Conservation (phyloP, 2,888 invertebrate species). For the Coronaproctus castanopsis region DNA sequence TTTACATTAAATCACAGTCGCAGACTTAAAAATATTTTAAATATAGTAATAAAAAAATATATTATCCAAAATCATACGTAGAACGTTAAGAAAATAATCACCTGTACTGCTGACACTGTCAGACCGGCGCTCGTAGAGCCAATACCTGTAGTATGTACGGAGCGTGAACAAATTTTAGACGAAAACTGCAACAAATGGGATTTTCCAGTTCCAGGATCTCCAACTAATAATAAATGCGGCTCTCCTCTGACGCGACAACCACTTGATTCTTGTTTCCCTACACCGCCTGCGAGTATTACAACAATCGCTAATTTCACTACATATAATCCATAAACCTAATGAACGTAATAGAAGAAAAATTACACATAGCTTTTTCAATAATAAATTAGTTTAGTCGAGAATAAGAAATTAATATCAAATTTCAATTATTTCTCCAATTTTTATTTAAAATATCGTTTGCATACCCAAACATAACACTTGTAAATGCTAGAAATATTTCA, state of each 20-base stretch:
- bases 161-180: constrained; percentile 43
- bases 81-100: constrained; percentile 28
- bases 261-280: constrained; percentile 26
- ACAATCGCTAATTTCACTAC: constrained; percentile 67
- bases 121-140: constrained; percentile 73
- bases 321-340: constrained; percentile 69
- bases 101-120: constrained; percentile 69
- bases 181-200: constrained; percentile 62
- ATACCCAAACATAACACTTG: too few relatives aligned
- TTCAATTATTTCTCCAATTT: too few relatives aligned
- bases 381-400: not conserved
- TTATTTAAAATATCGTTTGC: too few relatives aligned
- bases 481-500: too few relatives aligned
- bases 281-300: constrained; percentile 40
- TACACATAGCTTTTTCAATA: not conserved
- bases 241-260: constrained; percentile 49
- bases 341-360: constrained; percentile 17
- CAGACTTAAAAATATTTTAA: too few relatives aligned
- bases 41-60: too few relatives aligned
- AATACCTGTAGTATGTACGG: constrained; percentile 67
- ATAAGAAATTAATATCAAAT: not conserved
- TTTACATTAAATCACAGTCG: too few relatives aligned
- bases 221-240: constrained; percentile 64
- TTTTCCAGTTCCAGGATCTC: constrained; percentile 78
- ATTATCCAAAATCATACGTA: too few relatives aligned